Evolutionary conservation across 2,888 invertebrate genomes (phyloP), one percentile per base, ranked within the genome.

Genomic region (Halocaridina rubra): DNA sequence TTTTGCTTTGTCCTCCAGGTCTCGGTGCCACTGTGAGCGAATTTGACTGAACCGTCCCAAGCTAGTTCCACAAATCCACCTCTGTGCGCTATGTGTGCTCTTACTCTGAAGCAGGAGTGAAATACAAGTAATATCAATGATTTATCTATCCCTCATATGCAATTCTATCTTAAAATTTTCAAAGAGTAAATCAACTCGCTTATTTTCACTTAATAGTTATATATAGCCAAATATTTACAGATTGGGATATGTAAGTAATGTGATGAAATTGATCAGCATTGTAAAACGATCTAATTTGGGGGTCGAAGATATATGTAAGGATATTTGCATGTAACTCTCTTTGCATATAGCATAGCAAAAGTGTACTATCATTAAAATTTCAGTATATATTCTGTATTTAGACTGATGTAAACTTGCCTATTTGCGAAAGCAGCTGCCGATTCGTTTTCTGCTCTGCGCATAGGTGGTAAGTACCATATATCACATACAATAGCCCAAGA

Each of bases 401-500:
- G n/a, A n/a, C n/a, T n/a, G n/a, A n/a, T n/a, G n/a, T n/a, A n/a
- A n/a, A n/a, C 72, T 89, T 57, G 81, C 85, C 86, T 93, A 91
- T 97, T 97, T 0, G 99, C 98, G 93, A 99, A 99, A 91, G 96
- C 95, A 57, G 97, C 96, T 0, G 97, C 96, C 79, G 94, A 93
- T 92, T 99, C 99, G 87, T 93, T 93, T 30, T 94, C 93, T 89
- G 93, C 92, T 57, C 95, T 94, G 85, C 94, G 93, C 97, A 98
- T 97, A 2, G 98, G 96, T 19, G 98, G 98, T 88, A 99, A 92
- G 91, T 99, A 99, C 97, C 97, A 98, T 80, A 99, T 98, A 91
- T 99, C 98, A 91, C 97, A 98, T 30, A 99, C 99, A 89, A 99
- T 96, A 27, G 99, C 99, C 99, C 99, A 99, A 87, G 98, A 98